These are phyloP conservation scores for Cervus canadensis DNA, from an alignment of 2,113 vertebrate genomes.

Conservation along the genomic window DNA sequence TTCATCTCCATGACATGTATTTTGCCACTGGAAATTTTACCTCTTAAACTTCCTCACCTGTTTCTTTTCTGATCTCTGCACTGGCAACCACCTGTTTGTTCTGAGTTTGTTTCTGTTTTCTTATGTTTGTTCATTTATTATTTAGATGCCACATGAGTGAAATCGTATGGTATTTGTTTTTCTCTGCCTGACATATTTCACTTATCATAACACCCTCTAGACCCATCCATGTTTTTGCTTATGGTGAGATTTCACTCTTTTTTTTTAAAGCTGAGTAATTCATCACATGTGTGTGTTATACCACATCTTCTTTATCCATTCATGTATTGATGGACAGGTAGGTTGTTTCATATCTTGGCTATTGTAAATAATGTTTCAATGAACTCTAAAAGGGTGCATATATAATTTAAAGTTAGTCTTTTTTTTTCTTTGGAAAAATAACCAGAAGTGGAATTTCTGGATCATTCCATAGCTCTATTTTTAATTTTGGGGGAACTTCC, in stretches of 20 bases:
- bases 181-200: not conserved
- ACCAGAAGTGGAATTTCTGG: not conserved
- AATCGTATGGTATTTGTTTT: not conserved
- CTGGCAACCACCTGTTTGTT: not conserved
- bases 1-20: not conserved
- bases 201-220: not conserved
- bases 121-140: not conserved
- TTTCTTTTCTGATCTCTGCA: accelerated
- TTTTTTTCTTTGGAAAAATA: not conserved
- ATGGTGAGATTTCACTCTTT: not conserved
- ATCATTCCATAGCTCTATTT: not conserved
- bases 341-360: not conserved
- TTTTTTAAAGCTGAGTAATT: not conserved
- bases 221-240: not conserved
- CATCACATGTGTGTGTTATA: not conserved
- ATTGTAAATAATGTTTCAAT: not conserved
- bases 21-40: not conserved
- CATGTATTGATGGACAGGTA: not conserved
- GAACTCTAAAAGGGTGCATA: not conserved
- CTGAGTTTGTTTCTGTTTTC: not conserved
- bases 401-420: not conserved
- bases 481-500: not conserved
- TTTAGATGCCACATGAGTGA: not conserved
- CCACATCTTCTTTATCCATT: not conserved
- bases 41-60: not conserved